Base-by-base conservation (phyloP, 2,113 vertebrate genomes). In the Eonycteris spelaea region DNA sequence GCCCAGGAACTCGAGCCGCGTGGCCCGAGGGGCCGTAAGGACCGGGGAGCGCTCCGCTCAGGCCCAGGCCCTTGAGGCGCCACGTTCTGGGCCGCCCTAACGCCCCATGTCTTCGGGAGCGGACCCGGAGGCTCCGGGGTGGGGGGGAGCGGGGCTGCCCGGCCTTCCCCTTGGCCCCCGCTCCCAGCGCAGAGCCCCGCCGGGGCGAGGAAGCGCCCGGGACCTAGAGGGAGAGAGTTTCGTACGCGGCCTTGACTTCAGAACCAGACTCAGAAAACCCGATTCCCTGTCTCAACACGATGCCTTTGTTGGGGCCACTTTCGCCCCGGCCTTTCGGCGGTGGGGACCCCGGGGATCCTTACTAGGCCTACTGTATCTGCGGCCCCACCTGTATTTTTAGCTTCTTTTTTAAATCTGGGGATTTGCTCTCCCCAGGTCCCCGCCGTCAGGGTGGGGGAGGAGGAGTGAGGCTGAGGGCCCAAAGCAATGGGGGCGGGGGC, bases 331-430 rank as follows among this genome's bases (percentile, higher is more conserved):
- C 71, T 24, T 68, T 0, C 0, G n/a, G 33, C 19, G 1, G 48
- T 18, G 0, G 11, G 67, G 22, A 33, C 53, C 43, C 65, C 7
- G 4, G 33, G 15, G 35, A 22, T 7, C 43, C 33, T 67, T 63
- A 45, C 61, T 90, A 85, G 70, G 12, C 21, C 78, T 28, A 22
- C 61, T 53, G 12, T 6, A 45, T 33, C 35, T 2, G 6, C 22
- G 19, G 28, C 45, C 24, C 59, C 3, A 48, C 55, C 26, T 63
- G 83, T 38, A 51, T 38, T 94, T 70, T 70, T 26, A 86, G 80
- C 68, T 67, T 88, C 86, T 75, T 24, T 78, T 93, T 88, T 45
- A 73, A 88, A 84, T 59, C 45, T 48, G 7, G 11, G 70, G 48
- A 79, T 38, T 22, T 30, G 55, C 48, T 57, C 73, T 68, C 74